Percentiles rank a stretch among this genome's conserved stretches.
Evolutionary conservation across 2,797 vertebrate genomes (phyloP).

Genomic region (Rhinella marina): DNA sequence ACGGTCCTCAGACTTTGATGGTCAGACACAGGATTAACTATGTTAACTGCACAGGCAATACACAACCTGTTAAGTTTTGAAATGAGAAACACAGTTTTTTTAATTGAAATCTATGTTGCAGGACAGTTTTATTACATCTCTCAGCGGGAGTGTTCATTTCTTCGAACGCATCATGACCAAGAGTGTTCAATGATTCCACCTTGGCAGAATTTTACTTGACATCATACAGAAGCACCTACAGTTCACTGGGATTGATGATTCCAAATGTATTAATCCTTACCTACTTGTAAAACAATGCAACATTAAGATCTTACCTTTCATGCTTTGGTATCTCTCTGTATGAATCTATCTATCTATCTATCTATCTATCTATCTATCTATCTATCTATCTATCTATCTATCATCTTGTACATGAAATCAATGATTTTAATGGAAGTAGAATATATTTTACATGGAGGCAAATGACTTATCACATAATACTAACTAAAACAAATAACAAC

Average conservation of each 20-base stretch:
- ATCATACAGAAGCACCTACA: constrained; percentile 18
- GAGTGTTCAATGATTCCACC: constrained; percentile 16
- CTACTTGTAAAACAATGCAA: background rate
- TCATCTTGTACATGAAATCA: background rate
- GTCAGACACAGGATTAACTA: background rate
- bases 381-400: background rate
- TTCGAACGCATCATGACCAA: constrained; percentile 9
- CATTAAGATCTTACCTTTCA: background rate
- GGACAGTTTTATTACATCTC: constrained; percentile 47
- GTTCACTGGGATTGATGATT: background rate
- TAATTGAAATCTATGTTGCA: constrained; percentile 16
- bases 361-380: no score
- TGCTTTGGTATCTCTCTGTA: background rate
- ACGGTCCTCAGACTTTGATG: background rate
- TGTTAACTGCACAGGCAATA: background rate
- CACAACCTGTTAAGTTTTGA: constrained; percentile 7
- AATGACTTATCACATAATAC: no score
- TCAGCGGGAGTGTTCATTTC: constrained; percentile 45
- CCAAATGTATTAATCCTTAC: background rate
- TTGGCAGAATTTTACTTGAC: constrained; percentile 17
- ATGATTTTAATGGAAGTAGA: background rate
- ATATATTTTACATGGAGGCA: background rate
- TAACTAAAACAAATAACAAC: no score
- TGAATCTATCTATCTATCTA: no score
- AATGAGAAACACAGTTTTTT: constrained; percentile 28